Percentiles rank a stretch among this genome's conserved stretches.
Conservation (phyloP, 2,888 invertebrate genomes). For the Allophyes oxyacanthae region DNA sequence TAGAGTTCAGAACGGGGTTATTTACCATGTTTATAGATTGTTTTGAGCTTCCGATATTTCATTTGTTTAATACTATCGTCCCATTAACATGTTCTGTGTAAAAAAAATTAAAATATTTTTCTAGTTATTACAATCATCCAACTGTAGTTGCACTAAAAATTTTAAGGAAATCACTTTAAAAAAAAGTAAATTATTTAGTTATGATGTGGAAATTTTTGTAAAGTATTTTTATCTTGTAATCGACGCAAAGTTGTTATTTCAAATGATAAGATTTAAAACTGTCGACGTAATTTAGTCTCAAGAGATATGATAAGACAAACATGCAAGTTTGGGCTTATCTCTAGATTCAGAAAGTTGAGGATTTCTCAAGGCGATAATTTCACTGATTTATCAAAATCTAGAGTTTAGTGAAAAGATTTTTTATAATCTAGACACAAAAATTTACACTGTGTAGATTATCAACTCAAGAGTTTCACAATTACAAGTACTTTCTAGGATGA, state of each 20-base stretch:
- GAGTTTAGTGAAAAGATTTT: slow-evolving; percentile 4
- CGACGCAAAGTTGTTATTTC: slow-evolving; percentile 46
- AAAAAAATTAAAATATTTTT: not conserved
- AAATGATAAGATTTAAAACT: slow-evolving; percentile 52
- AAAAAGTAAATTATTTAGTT: slow-evolving; percentile 11
- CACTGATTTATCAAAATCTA: slow-evolving; percentile 19
- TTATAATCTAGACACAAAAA: no score
- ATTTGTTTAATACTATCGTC: no score
- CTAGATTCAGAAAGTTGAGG: slow-evolving; percentile 16
- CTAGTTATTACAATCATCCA: slow-evolving; percentile 27
- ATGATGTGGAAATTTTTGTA: slow-evolving; percentile 34
- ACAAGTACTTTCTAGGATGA: no score
- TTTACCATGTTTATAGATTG: no score
- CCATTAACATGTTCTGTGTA: slow-evolving; percentile 25
- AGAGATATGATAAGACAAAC: slow-evolving; percentile 41
- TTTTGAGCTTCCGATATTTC: no score
- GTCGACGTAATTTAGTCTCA: slow-evolving; percentile 43
- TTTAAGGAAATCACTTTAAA: slow-evolving; percentile 14
- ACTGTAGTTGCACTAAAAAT: slow-evolving; percentile 37
- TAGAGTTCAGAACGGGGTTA: no score
- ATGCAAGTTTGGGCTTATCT: slow-evolving; percentile 42
- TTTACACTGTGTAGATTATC: no score
- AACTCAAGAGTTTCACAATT: not conserved
- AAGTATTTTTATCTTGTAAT: slow-evolving; percentile 45
- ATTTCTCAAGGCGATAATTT: slow-evolving; percentile 17